phyloP scores from a whole-genome alignment of 2,797 vertebrate species.

The Phaenicophaeus curvirostris region DNA sequence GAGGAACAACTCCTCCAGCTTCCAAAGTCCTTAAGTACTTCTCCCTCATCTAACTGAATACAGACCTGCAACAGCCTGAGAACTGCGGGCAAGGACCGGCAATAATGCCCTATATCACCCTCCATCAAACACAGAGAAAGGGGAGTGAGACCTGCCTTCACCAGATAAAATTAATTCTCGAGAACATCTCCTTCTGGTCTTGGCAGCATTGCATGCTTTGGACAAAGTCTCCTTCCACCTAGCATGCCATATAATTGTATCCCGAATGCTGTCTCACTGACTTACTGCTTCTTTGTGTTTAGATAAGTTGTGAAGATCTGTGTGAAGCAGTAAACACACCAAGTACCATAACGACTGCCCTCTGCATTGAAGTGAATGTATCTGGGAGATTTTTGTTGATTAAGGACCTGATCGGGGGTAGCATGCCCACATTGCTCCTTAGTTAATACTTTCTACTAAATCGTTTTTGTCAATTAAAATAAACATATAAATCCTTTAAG shows the following conservation, averaged over 20 bases:
- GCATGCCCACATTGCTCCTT: background rate
- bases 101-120: accelerated
- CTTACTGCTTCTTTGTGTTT: background rate
- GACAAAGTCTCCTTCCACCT: background rate
- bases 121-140: background rate
- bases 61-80: background rate
- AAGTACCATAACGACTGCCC: background rate
- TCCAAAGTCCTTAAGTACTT: background rate
- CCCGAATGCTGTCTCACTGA: accelerated
- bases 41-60: background rate
- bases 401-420: background rate
- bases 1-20: background rate
- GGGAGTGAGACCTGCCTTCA: background rate
- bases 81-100: background rate
- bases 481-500: background rate
- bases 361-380: background rate
- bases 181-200: background rate
- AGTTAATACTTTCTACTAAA: background rate
- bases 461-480: background rate
- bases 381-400: background rate
- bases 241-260: background rate
- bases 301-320: background rate
- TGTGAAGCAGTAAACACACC: background rate
- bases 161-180: accelerated
- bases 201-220: background rate